phyloP scores from a whole-genome alignment of 2,797 vertebrate genomes.

The Esox lucius region DNA sequence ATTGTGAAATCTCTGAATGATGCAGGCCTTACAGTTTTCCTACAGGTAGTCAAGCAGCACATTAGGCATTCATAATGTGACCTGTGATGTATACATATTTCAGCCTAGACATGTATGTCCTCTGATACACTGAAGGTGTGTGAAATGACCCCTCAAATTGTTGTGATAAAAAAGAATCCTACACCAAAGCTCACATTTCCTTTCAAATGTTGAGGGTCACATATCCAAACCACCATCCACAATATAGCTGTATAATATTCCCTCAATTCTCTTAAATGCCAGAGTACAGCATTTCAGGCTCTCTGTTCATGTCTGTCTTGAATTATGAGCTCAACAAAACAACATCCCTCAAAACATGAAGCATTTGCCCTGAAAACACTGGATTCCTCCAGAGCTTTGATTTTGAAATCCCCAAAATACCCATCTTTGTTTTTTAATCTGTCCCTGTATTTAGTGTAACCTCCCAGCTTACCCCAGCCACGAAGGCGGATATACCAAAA shows the following conservation, averaged over 20 bases:
- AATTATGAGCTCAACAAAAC: slow-evolving; percentile 79
- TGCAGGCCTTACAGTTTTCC: background rate
- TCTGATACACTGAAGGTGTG: background rate
- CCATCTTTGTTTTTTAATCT: slow-evolving; percentile 61
- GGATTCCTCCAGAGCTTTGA: slow-evolving; percentile 53
- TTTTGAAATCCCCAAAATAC: slow-evolving; percentile 60
- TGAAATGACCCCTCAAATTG: background rate
- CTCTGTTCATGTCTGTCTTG: slow-evolving; percentile 66
- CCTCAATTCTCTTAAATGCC: slow-evolving; percentile 53
- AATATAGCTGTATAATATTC: slow-evolving; percentile 46
- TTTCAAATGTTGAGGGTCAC: slow-evolving; percentile 44
- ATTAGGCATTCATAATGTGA: background rate
- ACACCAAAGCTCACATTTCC: slow-evolving; percentile 36
- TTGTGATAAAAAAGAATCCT: background rate
- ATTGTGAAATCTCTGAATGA: background rate
- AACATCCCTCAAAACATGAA: slow-evolving; percentile 72
- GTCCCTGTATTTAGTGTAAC: slow-evolving; percentile 51
- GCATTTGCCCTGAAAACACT: slow-evolving; percentile 65
- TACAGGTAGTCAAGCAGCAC: background rate
- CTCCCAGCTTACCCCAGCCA: slow-evolving; percentile 38
- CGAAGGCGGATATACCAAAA: slow-evolving; percentile 50
- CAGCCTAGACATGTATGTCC: background rate
- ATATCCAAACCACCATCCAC: slow-evolving; percentile 54
- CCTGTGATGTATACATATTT: background rate
- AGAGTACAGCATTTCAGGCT: slow-evolving; percentile 67